These are phyloP conservation scores for Percina caprodes DNA, from an alignment of 2,113 vertebrate species.

Conservation along the genomic window DNA sequence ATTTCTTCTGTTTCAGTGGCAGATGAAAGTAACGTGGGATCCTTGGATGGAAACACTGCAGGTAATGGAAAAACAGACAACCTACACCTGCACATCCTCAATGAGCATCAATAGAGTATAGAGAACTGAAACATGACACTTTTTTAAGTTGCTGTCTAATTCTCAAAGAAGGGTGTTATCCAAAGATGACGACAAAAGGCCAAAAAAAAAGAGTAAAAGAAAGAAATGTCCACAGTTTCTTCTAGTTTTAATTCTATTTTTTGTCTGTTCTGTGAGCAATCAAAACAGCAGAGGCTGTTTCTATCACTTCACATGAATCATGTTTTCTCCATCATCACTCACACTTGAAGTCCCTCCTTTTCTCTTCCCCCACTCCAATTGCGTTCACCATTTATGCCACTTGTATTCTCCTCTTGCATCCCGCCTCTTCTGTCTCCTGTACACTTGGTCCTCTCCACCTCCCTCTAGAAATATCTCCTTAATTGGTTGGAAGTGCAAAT, in stretches of 20 bases:
- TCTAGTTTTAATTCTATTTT: background rate
- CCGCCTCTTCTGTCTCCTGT: background rate
- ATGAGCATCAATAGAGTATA: background rate
- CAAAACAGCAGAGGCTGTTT: background rate
- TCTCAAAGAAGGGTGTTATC: no score
- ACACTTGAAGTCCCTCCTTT: background rate
- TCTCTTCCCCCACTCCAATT: background rate
- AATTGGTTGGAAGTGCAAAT: constrained; percentile 48
- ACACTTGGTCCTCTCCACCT: background rate
- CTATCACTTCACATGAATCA: background rate
- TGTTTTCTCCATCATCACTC: background rate
- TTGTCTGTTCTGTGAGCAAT: background rate
- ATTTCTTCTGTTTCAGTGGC: constrained; percentile 69
- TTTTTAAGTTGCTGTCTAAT: background rate
- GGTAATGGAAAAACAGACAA: constrained; percentile 54
- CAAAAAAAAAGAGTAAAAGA: background rate
- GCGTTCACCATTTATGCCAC: background rate
- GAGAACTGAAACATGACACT: background rate
- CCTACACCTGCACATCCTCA: background rate
- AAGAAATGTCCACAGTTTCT: background rate
- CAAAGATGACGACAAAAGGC: background rate
- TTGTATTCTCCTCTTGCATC: constrained; percentile 8
- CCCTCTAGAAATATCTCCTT: constrained; percentile 23
- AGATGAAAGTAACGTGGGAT: constrained; percentile 73
- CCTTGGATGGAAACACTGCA: constrained; percentile 36